phyloP scores from a whole-genome alignment of 2,888 invertebrate species.

The Caenorhabditis zanzibari region DNA sequence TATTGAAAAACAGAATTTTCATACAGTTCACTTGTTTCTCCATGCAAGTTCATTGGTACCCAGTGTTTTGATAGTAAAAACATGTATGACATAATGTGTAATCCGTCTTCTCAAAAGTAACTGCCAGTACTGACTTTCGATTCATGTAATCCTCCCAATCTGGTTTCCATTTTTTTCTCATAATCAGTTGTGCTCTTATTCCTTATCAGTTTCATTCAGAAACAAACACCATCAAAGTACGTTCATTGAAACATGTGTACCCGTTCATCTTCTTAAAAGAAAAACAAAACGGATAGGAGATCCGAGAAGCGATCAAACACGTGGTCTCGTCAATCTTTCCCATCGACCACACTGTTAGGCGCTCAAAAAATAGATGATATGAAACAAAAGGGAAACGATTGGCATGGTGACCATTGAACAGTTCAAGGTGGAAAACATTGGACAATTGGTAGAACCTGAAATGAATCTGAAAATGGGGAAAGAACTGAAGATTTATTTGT shows the following conservation, averaged over 20 bases:
- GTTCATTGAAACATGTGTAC: constrained; percentile 57
- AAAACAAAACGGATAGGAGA: constrained; percentile 42
- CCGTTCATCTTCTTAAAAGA: constrained; percentile 7
- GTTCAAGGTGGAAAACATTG: background rate
- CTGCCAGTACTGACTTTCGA: background rate
- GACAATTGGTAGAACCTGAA: background rate
- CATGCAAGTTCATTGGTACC: background rate
- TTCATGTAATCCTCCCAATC: background rate
- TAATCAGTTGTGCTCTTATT: background rate
- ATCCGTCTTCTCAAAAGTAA: background rate
- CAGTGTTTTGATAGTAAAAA: background rate
- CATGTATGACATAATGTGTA: constrained; percentile 1
- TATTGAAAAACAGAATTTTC: too few species aligned
- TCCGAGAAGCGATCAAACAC: constrained; percentile 52
- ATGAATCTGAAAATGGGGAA: background rate
- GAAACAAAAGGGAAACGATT: background rate
- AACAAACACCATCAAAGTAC: constrained; percentile 58
- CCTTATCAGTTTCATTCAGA: constrained; percentile 23
- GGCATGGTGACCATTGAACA: constrained; percentile 53
- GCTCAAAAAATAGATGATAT: constrained; percentile 42
- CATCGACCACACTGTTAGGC: constrained; percentile 25
- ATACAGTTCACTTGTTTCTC: too few species aligned
- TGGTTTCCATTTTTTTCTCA: background rate
- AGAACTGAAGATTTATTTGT: too few species aligned
- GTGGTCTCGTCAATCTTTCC: constrained; percentile 50